Evolutionary conservation across 2,797 vertebrate genomes (phyloP), one percentile per base, ranked within the genome.

Genomic region (Uromys caudimaculatus): DNA sequence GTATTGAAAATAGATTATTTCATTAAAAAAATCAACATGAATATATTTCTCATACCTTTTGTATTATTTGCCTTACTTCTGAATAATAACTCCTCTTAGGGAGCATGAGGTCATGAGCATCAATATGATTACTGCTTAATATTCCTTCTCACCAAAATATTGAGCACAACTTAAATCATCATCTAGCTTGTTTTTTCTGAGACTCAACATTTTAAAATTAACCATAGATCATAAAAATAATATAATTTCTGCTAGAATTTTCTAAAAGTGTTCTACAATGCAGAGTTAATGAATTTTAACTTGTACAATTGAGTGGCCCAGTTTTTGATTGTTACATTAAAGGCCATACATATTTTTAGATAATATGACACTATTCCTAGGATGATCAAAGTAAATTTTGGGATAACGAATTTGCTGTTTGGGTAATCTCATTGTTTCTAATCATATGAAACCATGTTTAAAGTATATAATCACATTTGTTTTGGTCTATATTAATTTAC

Each of bases 261-360:
- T 93, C 44, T 90, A 11, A n/a, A 77, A 27, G 35, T 5, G 56
- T 50, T 93, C 16, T 84, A 17, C 12, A 71, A 69, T 19, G 14
- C 62, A 95, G 12, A 44, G 23, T 58, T 91, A 77, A 44, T 32
- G 24, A 82, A 52, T 60, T 82, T 35, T 81, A 83, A 60, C 13
- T 91, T 75, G 44, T 13, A 24, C 7, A 41, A 87, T 87, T 54
- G 78, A 89, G 5, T 67, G 56, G 50, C 17, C 81, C 71, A 56
- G 23, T 47, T 60, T 85, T 83, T 17, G 24, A 44, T 69, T 71
- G 44, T 83, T 96, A 84, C 14, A 76, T 67, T 89, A 77, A 76
- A 19, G 75, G 32, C 2, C 78, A 90, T 38, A 67, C 71, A 38
- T 69, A 93, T 84, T 95, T 92, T 95, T 90, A 89, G 10, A 90